phyloP scores from a whole-genome alignment of 2,113 vertebrate species.

The Hydropotes inermis region DNA sequence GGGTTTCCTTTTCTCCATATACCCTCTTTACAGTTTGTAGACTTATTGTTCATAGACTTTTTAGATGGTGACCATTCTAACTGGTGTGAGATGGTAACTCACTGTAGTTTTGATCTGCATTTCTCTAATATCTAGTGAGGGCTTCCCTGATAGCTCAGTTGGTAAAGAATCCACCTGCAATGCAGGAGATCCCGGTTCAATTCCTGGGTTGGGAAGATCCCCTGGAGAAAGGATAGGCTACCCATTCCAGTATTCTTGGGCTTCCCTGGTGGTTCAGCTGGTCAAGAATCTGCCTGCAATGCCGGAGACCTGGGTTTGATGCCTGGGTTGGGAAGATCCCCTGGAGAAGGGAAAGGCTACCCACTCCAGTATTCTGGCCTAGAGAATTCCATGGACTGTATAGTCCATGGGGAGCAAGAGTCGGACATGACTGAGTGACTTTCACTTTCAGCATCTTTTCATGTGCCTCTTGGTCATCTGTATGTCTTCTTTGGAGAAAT shows the following conservation, averaged over 20 bases:
- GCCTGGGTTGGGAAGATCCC: no score
- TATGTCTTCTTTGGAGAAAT: neutral
- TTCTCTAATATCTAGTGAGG: neutral
- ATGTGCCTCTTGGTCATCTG: neutral
- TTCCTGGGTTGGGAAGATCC: neutral
- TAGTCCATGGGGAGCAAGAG: neutral
- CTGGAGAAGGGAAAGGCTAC: no score
- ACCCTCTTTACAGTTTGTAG: neutral
- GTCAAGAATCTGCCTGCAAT: no score
- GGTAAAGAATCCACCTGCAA: neutral
- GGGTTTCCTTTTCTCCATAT: neutral
- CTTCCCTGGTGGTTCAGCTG: no score
- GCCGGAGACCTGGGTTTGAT: no score
- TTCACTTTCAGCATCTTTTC: neutral
- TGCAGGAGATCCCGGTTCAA: neutral
- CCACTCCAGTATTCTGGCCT: neutral
- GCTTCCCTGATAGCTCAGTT: neutral
- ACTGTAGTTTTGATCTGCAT: neutral
- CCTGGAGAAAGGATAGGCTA: neutral
- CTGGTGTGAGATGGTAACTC: neutral
- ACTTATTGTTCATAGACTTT: neutral
- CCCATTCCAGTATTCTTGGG: neutral
- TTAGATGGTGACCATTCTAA: neutral
- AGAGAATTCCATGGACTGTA: neutral
- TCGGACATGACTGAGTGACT: fast-evolving